Conservation (phyloP, 2,113 vertebrate genomes). For the Bufo bufo region DNA sequence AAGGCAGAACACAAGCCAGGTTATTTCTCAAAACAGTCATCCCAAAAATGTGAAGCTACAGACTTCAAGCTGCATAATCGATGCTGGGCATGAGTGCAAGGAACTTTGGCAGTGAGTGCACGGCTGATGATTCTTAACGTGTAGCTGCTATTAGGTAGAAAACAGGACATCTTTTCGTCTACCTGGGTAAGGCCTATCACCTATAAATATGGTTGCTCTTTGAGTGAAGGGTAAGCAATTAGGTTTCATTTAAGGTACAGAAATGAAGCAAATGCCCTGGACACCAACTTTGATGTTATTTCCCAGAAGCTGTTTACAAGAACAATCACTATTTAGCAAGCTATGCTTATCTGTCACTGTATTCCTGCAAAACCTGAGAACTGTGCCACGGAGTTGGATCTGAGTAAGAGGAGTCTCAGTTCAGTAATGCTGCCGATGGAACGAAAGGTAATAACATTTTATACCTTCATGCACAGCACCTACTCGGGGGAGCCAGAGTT, state of each 20-base stretch:
- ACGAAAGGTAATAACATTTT: constrained; percentile 58
- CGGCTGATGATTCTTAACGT: not conserved
- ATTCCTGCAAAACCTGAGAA: constrained; percentile 21
- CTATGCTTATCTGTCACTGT: constrained; percentile 45
- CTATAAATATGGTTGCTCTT: not conserved
- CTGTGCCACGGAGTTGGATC: constrained; percentile 13
- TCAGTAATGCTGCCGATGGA: constrained; percentile 52
- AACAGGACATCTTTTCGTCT: not conserved
- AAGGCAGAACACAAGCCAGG: too few relatives aligned
- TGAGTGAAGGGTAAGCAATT: constrained; percentile 1
- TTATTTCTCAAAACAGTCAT: not conserved
- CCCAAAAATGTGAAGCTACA: not conserved
- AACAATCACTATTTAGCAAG: constrained; percentile 49
- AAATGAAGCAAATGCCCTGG: not conserved
- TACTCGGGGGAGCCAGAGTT: constrained; percentile 52
- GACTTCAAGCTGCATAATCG: not conserved
- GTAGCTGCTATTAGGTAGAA: not conserved
- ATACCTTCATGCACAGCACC: constrained; percentile 50
- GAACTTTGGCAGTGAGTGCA: not conserved
- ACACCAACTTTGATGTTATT: not conserved
- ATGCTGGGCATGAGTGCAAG: not conserved
- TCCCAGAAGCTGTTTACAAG: not conserved
- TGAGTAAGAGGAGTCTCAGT: constrained; percentile 19
- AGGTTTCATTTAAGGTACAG: not conserved
- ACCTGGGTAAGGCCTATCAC: not conserved